Conservation (phyloP, 2,113 vertebrate genomes). For the Boulengerochromis microlepis region DNA sequence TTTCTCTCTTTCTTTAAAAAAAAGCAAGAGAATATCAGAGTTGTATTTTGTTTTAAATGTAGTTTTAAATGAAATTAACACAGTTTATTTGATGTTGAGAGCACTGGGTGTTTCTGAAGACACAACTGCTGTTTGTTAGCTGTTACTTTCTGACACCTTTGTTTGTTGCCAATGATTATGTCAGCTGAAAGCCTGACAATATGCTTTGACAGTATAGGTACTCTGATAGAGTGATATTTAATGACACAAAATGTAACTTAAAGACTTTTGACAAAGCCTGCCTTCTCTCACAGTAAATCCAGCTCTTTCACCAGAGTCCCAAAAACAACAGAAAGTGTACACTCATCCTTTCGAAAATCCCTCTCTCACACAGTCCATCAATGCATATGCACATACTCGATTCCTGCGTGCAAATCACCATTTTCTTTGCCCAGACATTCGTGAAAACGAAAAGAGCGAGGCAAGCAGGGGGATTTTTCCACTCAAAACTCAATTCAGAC, state of each 20-base stretch:
- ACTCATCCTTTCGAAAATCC: background rate
- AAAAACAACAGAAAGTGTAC: background rate
- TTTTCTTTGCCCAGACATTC: background rate
- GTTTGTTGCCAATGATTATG: background rate
- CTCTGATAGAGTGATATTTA: background rate
- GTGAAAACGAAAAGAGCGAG: background rate
- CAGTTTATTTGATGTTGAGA: background rate
- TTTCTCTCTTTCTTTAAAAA: background rate
- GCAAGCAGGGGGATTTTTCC: background rate
- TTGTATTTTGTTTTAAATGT: background rate
- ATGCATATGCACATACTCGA: background rate
- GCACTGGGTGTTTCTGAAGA: background rate
- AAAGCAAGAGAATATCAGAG: background rate
- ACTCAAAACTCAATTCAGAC: conserved; percentile 34
- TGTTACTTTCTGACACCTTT: background rate
- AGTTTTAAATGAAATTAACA: background rate
- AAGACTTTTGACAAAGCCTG: background rate
- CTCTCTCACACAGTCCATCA: background rate
- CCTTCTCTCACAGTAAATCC: background rate
- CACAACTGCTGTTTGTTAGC: background rate
- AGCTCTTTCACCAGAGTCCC: background rate
- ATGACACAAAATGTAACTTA: background rate
- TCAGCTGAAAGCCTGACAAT: background rate
- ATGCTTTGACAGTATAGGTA: background rate
- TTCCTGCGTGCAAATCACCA: background rate